Base-by-base conservation (phyloP, 2,888 invertebrate genomes). In the Macrosiphum euphorbiae region DNA sequence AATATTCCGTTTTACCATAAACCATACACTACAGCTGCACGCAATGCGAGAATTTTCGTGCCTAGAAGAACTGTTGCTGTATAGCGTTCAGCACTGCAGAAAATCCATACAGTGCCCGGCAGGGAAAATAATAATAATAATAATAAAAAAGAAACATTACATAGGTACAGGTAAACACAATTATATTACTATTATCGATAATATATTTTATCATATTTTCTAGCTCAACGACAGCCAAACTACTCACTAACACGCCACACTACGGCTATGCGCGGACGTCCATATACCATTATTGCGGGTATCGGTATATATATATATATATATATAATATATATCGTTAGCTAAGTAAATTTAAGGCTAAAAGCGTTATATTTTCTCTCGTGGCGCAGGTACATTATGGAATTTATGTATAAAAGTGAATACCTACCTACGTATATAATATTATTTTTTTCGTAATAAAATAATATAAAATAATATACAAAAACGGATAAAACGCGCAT, bases 1-100 rank as follows among this genome's bases (percentile, higher is more conserved):
- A 78, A 35, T 26, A 58, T 78, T 35, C 20, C 7, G 78, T 35
- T 78, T 41, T 78, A 35, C 78, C 2, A 35, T 8, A 35, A 78
- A 41, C 78, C 78, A 35, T 35, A 26, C 8, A 8, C 7, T 26
- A 58, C 58, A 26, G 88, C 58, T 28, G 89, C 89, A 58, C 55
- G 88, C 88, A 44, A 88, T 88, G 35, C 88, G 28, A 41, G 58
- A 88, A 88, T 88, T 41, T 58, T 41, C 58, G 58, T 67, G 67
- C n/a, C 67, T 55, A 11, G 3, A 35, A 86, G 26, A 41, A 88
- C 88, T 55, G 78, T 41, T 35, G 67, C 50, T 24, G 58, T 35
- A 35, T 20, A 20, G 78, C 24, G 84, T 91, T 78, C 5, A n/a
- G 55, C 47, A 52, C 47, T 47, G 47, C 10, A 58, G 13, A 28